A percentile compares a stretch with the other conserved stretches of the same genome.
Evolutionary conservation across 2,797 vertebrate species (phyloP).

Genomic region (Acropternis orthonyx): DNA sequence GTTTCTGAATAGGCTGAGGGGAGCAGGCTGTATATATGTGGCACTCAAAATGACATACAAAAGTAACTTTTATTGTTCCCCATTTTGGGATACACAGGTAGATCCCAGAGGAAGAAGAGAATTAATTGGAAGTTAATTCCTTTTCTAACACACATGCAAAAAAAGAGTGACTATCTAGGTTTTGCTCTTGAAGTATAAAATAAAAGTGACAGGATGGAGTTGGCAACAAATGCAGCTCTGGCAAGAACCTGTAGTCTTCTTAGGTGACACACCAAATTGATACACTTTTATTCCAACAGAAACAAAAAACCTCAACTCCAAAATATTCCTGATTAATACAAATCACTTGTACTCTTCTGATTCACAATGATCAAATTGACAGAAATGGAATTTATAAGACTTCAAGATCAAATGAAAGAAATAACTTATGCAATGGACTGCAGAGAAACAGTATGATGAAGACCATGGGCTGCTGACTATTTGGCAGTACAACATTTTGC

Average conservation of each 20-base stretch:
- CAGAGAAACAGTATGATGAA: background rate
- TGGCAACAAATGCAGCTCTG: constrained; percentile 53
- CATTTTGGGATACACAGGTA: constrained; percentile 62
- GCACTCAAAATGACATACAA: background rate
- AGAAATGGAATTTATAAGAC: background rate
- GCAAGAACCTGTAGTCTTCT: background rate
- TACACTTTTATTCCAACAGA: background rate
- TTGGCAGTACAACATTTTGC: constrained; percentile 30
- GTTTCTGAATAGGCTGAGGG: constrained; percentile 43
- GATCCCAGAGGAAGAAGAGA: constrained; percentile 52
- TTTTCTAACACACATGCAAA: constrained; percentile 39
- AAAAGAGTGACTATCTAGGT: constrained; percentile 60
- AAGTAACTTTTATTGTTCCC: constrained; percentile 43
- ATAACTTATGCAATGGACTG: background rate
- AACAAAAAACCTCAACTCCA: background rate
- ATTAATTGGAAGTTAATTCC: constrained; percentile 69
- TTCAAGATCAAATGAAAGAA: constrained; percentile 14
- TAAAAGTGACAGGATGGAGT: constrained; percentile 42
- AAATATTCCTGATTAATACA: background rate
- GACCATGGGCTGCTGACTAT: background rate
- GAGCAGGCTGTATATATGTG: background rate
- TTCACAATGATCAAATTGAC: background rate
- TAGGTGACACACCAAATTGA: constrained; percentile 10
- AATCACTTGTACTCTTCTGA: background rate
- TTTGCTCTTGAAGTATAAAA: constrained; percentile 64